A percentile compares a stretch with the other conserved stretches of the same genome.
phyloP scores from a whole-genome alignment of 1,140 invertebrate genomes.

The Drosophila lowei region DNA sequence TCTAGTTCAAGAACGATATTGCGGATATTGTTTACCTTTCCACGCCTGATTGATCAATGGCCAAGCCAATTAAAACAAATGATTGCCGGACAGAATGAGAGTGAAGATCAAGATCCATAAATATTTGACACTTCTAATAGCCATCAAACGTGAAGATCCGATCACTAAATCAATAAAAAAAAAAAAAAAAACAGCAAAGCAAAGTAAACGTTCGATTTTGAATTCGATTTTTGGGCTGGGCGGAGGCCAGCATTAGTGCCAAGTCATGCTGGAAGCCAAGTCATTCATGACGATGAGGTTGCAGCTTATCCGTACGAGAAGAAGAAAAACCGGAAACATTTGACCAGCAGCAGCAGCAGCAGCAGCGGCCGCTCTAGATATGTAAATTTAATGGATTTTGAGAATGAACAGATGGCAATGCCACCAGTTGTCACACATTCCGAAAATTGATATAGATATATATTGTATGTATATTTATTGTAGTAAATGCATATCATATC shows the following conservation, averaged over 20 bases:
- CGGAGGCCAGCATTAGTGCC: slow-evolving; percentile 30
- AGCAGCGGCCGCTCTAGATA: slow-evolving; percentile 25
- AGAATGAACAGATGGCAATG: slow-evolving; percentile 12
- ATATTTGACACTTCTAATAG: slow-evolving; percentile 62
- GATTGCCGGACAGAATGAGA: slow-evolving; percentile 17
- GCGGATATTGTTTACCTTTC: not conserved
- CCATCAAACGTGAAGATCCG: slow-evolving; percentile 23
- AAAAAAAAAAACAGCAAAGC: not conserved
- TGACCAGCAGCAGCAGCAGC: not conserved
- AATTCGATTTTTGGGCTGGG: not conserved
- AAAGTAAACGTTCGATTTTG: not conserved
- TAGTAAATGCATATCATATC: slow-evolving; percentile 5
- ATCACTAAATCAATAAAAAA: slow-evolving; percentile 40
- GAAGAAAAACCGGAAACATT: slow-evolving; percentile 29
- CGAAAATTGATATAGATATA: slow-evolving; percentile 1
- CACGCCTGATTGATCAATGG: slow-evolving; percentile 22
- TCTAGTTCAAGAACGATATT: not conserved
- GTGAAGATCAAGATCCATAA: slow-evolving; percentile 31
- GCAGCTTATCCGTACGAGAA: slow-evolving; percentile 5
- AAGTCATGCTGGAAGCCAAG: slow-evolving; percentile 26
- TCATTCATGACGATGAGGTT: slow-evolving; percentile 3
- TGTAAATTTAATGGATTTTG: slow-evolving; percentile 30
- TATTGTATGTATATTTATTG: not conserved
- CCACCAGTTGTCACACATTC: not conserved
- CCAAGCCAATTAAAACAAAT: slow-evolving; percentile 38